These are phyloP conservation scores for Labia minor DNA, from an alignment of 2,888 invertebrate species.

Conservation along the genomic window DNA sequence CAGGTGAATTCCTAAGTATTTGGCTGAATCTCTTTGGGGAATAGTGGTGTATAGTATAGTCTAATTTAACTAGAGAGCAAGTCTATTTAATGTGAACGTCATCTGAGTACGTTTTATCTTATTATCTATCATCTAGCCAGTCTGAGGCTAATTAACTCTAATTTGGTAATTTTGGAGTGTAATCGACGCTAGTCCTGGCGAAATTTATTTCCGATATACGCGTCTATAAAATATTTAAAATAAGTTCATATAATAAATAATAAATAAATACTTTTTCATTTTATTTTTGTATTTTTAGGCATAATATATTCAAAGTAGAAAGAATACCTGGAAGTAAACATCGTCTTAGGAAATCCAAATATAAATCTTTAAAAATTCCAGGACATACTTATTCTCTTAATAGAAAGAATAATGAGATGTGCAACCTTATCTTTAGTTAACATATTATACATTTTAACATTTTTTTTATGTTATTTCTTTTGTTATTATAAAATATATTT, in stretches of 20 bases:
- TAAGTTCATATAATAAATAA: constrained; percentile 8
- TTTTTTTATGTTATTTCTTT: too few relatives aligned
- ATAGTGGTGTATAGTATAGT: too few relatives aligned
- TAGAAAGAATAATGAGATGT: constrained; percentile 69
- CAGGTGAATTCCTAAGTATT: too few relatives aligned
- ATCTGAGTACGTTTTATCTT: not conserved
- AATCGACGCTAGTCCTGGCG: too few relatives aligned
- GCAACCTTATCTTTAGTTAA: constrained; percentile 37
- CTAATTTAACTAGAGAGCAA: too few relatives aligned
- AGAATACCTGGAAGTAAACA: constrained; percentile 53
- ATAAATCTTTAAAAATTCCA: constrained; percentile 44
- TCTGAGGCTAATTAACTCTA: too few relatives aligned
- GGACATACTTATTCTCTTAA: constrained; percentile 66
- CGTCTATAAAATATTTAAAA: not conserved
- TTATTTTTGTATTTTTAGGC: constrained; percentile 36
- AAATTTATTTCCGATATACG: not conserved
- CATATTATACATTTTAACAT: not conserved
- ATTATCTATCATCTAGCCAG: too few relatives aligned
- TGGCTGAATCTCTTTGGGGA: too few relatives aligned
- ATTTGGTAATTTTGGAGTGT: too few relatives aligned
- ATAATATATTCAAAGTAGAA: constrained; percentile 53
- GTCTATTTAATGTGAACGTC: too few relatives aligned
- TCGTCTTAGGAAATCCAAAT: constrained; percentile 45
- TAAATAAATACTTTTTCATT: constrained; percentile 9
- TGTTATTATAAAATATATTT: too few relatives aligned